Evolutionary conservation across 2,797 vertebrate species (phyloP).

Genomic region (Apogon hyalosoma): DNA sequence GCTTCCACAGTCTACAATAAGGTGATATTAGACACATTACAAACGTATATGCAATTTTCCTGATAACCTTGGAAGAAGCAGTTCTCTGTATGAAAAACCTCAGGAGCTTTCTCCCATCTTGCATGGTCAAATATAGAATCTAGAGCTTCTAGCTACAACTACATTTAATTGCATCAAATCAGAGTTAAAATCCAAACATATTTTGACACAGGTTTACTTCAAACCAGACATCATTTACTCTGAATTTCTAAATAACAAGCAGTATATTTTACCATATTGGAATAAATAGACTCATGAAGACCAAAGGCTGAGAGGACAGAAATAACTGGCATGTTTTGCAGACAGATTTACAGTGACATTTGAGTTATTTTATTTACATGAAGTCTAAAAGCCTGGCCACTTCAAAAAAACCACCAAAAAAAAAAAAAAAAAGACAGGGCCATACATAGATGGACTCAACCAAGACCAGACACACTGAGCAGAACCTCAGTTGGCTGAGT

Average conservation of each 20-base stretch:
- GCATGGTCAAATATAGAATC: not conserved
- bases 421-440: constrained; percentile 2
- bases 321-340: constrained; percentile 27
- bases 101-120: not conserved
- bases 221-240: not conserved
- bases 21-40: not conserved
- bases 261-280: not conserved
- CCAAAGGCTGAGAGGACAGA: not conserved
- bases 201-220: not conserved
- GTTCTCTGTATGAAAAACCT: not conserved
- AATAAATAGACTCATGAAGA: constrained; percentile 7
- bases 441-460: constrained; percentile 25
- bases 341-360: constrained; percentile 35
- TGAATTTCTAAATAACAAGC: constrained; percentile 6
- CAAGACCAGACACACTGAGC: not conserved
- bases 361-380: constrained; percentile 15
- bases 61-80: no score
- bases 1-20: not conserved
- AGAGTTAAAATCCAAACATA: not conserved
- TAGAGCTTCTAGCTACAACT: no score
- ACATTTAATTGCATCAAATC: not conserved
- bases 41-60: not conserved
- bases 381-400: constrained; percentile 12
- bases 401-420: not conserved
- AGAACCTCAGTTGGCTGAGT: constrained; percentile 8